These are phyloP conservation scores for Ophion ellenae DNA, from an alignment of 2,888 invertebrate genomes.

Conservation along the genomic window DNA sequence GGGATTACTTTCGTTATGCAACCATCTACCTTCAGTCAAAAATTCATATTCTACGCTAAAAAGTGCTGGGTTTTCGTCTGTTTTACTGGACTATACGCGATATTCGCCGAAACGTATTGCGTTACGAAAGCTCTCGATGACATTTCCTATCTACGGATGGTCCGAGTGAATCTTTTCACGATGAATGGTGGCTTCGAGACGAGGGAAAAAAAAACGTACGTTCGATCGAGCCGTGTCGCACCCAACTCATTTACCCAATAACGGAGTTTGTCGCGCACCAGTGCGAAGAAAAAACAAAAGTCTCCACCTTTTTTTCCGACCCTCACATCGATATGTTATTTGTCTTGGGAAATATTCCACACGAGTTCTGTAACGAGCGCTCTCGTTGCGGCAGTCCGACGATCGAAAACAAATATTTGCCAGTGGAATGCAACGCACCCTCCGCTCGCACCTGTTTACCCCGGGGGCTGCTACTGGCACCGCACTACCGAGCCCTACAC, in stretches of 20 bases:
- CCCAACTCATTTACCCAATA: constrained; percentile 62
- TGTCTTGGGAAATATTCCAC: constrained; percentile 63
- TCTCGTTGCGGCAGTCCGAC: constrained; percentile 44
- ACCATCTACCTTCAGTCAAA: too few relatives aligned
- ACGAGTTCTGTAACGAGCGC: constrained; percentile 46
- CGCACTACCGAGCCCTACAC: neutral
- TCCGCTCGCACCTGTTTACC: constrained; percentile 9
- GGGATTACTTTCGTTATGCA: too few relatives aligned
- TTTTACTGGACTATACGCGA: neutral
- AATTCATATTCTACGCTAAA: too few relatives aligned
- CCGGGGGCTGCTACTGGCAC: neutral
- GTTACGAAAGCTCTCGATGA: constrained; percentile 9
- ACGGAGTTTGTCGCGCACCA: constrained; percentile 12
- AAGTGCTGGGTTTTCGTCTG: too few relatives aligned
- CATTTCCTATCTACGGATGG: constrained; percentile 12
- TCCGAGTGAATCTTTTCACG: constrained; percentile 22
- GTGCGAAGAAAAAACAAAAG: neutral
- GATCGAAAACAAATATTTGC: constrained; percentile 67
- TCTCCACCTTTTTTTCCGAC: constrained; percentile 22
- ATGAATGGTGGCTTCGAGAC: constrained; percentile 20
- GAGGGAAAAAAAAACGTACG: neutral
- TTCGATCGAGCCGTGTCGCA: constrained; percentile 31
- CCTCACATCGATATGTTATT: constrained; percentile 37
- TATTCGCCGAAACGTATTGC: neutral
- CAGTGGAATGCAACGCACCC: constrained; percentile 53